Percentiles rank a stretch among this genome's conserved stretches.
Conservation (phyloP, 2,888 invertebrate genomes). For the Crepidodera aurea region DNA sequence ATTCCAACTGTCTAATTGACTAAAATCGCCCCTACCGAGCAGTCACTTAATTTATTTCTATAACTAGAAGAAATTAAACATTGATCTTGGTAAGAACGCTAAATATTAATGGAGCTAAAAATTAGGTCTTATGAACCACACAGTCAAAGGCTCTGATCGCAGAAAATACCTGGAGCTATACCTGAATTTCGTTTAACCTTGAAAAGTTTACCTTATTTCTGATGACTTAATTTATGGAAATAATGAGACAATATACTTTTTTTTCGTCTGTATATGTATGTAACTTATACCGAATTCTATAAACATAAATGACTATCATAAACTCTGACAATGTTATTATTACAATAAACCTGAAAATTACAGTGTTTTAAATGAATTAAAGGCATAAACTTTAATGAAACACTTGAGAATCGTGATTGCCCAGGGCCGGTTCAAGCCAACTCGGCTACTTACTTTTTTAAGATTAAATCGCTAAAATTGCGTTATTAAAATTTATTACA, state of each 20-base stretch:
- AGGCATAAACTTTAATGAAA: slow-evolving; percentile 51
- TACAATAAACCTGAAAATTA: slow-evolving; percentile 40
- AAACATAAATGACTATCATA: slow-evolving; percentile 31
- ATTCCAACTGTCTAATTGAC: too few species aligned
- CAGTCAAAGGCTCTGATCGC: too few species aligned
- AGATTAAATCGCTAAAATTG: slow-evolving; percentile 11
- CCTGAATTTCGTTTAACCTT: too few species aligned
- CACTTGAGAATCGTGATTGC: slow-evolving; percentile 51
- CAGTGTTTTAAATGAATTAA: slow-evolving; percentile 51
- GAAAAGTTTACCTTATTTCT: too few species aligned
- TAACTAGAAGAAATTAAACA: too few species aligned
- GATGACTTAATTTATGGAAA: background rate
- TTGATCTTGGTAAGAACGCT: too few species aligned
- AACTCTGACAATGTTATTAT: slow-evolving; percentile 7
- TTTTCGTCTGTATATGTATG: background rate
- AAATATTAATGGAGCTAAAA: too few species aligned
- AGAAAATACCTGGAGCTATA: too few species aligned
- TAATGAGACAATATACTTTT: background rate
- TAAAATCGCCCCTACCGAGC: too few species aligned
- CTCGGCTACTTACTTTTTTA: slow-evolving; percentile 45
- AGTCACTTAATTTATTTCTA: too few species aligned
- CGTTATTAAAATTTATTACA: background rate
- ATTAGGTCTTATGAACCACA: too few species aligned
- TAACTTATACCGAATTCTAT: background rate
- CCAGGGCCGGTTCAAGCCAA: slow-evolving; percentile 48